Base-by-base conservation (phyloP, 2,113 vertebrate genomes). In the Nothobranchius kuhntae region DNA sequence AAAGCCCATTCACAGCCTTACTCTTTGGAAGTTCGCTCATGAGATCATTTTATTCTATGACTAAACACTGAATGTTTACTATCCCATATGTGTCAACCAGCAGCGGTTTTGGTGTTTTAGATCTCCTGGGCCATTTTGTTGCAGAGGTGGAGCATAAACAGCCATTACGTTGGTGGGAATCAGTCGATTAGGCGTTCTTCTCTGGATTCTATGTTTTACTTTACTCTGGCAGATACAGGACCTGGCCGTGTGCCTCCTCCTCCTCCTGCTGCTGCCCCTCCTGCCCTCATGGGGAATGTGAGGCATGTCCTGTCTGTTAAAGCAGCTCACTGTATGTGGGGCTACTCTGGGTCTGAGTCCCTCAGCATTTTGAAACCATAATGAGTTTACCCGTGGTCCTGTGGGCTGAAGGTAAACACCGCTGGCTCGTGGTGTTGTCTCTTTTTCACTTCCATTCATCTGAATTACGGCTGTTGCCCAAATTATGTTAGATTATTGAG, bases 281-380 rank as follows among this genome's bases (percentile, higher is more conserved):
- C 69, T 76, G 75, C 77, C 65, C 62, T 77, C 68, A 77, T 85
- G 77, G 85, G 83, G 85, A 91, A 86, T 89, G 85, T 53, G 51
- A 87, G 80, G 85, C 73, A 86, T 85, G 74, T 87, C 84, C 81
- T 78, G 80, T 80, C 67, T 86, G 30, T 30, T 30, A 30, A 30
- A 30, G 4, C 30, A 3, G 30, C 30, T 30, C 30, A 30, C 30
- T 30, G 81, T 48, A 13, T 48, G 13, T 14, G 14, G 14, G 46
- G 30, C 30, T 30, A 7, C 52, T 70, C 47, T 15, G 2, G 3
- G 14, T 42, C 64, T 54, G 60, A 71, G 53, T 61, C 60, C 13
- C 3, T 60, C 24, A n/a, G 26, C 56, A 6, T 68, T 67, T 66
- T 17, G 7, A 51, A 54, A 62, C 45, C 46, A 53, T 53, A 52